These are phyloP conservation scores for Pedionomus torquatus DNA, from an alignment of 2,113 vertebrate genomes.

Conservation along the genomic window DNA sequence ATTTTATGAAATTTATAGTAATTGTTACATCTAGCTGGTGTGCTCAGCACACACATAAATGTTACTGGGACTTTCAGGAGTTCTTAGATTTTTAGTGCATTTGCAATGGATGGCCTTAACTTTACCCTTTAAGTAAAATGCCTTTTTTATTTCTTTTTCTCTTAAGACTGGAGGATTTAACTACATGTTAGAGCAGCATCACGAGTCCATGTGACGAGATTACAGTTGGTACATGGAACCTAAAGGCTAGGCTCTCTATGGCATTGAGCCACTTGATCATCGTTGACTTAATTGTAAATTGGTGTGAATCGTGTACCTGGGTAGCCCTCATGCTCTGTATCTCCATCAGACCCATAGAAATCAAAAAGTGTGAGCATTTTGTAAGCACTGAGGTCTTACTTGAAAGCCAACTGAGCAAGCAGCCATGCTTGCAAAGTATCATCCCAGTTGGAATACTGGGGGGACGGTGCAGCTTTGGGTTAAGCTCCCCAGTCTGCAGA, in stretches of 20 bases:
- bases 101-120: not conserved
- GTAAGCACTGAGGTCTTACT: not conserved
- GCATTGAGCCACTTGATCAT: not conserved
- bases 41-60: not conserved
- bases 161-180: not conserved
- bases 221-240: fast-evolving
- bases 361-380: not conserved
- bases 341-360: not conserved
- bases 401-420: not conserved
- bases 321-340: not conserved
- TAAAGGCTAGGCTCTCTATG: not conserved
- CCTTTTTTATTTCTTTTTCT: not conserved
- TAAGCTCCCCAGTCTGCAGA: not conserved
- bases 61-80: not conserved
- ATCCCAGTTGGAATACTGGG: fast-evolving
- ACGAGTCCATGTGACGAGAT: not conserved
- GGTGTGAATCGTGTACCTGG: not conserved
- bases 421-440: not conserved
- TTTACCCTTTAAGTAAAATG: not conserved
- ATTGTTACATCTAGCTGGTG: not conserved
- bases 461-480: fast-evolving
- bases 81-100: not conserved
- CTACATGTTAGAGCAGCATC: not conserved
- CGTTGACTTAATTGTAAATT: not conserved
- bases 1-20: not conserved